phyloP scores from a whole-genome alignment of 2,888 invertebrate genomes.

The Maniola hyperantus region DNA sequence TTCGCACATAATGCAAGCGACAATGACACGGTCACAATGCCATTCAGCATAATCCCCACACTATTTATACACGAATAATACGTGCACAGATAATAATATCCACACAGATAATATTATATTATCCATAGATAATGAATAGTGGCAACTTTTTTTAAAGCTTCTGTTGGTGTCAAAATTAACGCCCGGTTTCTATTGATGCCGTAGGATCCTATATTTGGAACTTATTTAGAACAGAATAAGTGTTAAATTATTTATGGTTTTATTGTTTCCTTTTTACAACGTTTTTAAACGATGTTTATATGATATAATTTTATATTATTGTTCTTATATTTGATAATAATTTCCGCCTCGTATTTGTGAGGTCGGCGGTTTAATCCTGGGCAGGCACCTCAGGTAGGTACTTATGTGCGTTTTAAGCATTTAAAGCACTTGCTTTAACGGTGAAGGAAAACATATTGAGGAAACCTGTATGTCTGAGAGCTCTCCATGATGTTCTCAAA shows the following conservation, averaged over 20 bases:
- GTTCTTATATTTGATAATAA: too few species aligned
- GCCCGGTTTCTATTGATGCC: slow-evolving; percentile 43
- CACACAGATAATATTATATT: slow-evolving; percentile 28
- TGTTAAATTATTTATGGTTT: slow-evolving; percentile 15
- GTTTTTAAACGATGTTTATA: not conserved
- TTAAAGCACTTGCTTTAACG: too few species aligned
- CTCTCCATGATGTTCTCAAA: too few species aligned
- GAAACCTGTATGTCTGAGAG: too few species aligned
- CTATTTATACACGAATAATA: slow-evolving; percentile 77
- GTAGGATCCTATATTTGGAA: slow-evolving; percentile 11
- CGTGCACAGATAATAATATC: slow-evolving; percentile 41
- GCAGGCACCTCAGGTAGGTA: too few species aligned
- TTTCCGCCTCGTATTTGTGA: too few species aligned
- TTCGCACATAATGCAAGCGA: slow-evolving; percentile 56
- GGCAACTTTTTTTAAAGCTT: slow-evolving; percentile 56
- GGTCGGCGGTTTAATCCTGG: too few species aligned
- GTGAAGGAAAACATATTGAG: too few species aligned
- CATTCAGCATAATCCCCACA: slow-evolving; percentile 62
- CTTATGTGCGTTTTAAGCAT: too few species aligned
- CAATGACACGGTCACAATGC: slow-evolving; percentile 66
- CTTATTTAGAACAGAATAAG: slow-evolving; percentile 10
- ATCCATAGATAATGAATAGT: slow-evolving; percentile 71
- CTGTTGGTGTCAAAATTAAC: slow-evolving; percentile 76
- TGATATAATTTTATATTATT: not conserved
- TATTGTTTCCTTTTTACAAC: not conserved